These are phyloP conservation scores for Oryzias javanicus DNA, from an alignment of 2,113 vertebrate genomes.

Conservation along the genomic window DNA sequence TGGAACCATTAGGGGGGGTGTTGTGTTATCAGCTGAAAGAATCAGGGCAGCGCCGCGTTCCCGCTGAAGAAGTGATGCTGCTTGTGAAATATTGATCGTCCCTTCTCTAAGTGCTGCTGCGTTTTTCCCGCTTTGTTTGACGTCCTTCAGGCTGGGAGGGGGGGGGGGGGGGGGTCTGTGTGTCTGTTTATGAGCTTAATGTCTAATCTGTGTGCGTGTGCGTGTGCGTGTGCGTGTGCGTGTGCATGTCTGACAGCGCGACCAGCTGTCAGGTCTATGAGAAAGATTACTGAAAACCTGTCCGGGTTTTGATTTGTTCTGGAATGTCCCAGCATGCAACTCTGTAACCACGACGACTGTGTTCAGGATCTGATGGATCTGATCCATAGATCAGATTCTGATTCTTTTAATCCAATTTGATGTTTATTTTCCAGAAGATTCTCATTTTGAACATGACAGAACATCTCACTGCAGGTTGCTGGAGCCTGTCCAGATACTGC, in stretches of 20 bases:
- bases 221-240: not conserved
- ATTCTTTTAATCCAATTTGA: too few relatives aligned
- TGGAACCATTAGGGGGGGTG: slow-evolving; percentile 49
- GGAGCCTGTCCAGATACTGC: too few relatives aligned
- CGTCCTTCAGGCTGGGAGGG: slow-evolving; percentile 14
- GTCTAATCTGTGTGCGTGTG: slow-evolving; percentile 31
- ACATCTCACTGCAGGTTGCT: too few relatives aligned
- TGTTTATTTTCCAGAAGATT: too few relatives aligned
- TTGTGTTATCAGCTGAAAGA: slow-evolving; percentile 51
- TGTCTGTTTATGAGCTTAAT: slow-evolving; percentile 14
- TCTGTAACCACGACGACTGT: too few relatives aligned
- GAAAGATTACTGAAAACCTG: slow-evolving; percentile 23
- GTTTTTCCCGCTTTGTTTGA: not conserved
- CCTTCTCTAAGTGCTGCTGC: slow-evolving; percentile 31
- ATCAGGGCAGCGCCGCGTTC: slow-evolving; percentile 37
- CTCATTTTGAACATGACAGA: too few relatives aligned
- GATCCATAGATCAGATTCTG: too few relatives aligned
- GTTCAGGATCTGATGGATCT: too few relatives aligned
- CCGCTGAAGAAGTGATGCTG: slow-evolving; percentile 5
- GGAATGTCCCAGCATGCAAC: too few relatives aligned
- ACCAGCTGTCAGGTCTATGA: slow-evolving; percentile 17
- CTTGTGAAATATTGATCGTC: slow-evolving; percentile 60
- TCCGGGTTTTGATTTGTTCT: not conserved
- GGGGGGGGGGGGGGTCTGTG: slow-evolving; percentile 9
- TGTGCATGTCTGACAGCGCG: not conserved